Evolutionary conservation across 2,797 vertebrate genomes (phyloP).

Genomic region (Atherinosoma microstoma): DNA sequence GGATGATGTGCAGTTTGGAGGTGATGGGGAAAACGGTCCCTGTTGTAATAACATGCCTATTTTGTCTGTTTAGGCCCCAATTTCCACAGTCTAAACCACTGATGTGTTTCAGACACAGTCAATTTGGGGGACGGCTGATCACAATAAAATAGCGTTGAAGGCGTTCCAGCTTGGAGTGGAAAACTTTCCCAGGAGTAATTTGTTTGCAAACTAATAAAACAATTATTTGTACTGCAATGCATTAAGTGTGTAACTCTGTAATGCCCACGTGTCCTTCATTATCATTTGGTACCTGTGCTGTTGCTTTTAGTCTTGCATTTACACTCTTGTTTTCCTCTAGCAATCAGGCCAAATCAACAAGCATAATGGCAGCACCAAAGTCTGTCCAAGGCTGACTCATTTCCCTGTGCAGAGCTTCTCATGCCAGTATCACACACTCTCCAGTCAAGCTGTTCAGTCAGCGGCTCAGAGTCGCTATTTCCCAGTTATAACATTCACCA

Average conservation of each 20-base stretch:
- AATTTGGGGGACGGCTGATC: slow-evolving; percentile 71
- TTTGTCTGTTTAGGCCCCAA: slow-evolving; percentile 74
- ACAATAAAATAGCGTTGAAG: slow-evolving; percentile 51
- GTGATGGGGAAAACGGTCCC: slow-evolving; percentile 61
- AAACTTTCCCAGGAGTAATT: slow-evolving; percentile 39
- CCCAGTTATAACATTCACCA: slow-evolving; percentile 59
- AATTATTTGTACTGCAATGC: slow-evolving; percentile 47
- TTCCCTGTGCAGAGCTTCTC: slow-evolving; percentile 22
- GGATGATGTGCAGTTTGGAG: slow-evolving; percentile 72
- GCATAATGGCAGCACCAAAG: slow-evolving; percentile 27
- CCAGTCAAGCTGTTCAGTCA: slow-evolving; percentile 36
- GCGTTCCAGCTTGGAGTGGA: slow-evolving; percentile 48
- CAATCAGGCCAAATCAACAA: slow-evolving; percentile 32
- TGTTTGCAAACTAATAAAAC: slow-evolving; percentile 55
- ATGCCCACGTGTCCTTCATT: slow-evolving; percentile 31
- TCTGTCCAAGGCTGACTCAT: slow-evolving; percentile 45
- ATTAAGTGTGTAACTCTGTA: slow-evolving; percentile 24
- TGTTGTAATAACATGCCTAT: slow-evolving; percentile 74
- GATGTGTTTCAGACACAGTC: slow-evolving; percentile 78
- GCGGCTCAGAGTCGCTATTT: slow-evolving; percentile 29
- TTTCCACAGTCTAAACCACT: slow-evolving; percentile 68
- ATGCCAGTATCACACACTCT: slow-evolving; percentile 34
- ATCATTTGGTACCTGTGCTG: slow-evolving; percentile 19
- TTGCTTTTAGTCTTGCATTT: slow-evolving; percentile 22
- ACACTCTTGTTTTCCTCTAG: slow-evolving; percentile 18